Base-by-base conservation (phyloP, 2,797 vertebrate genomes). In the Carapus acus region DNA sequence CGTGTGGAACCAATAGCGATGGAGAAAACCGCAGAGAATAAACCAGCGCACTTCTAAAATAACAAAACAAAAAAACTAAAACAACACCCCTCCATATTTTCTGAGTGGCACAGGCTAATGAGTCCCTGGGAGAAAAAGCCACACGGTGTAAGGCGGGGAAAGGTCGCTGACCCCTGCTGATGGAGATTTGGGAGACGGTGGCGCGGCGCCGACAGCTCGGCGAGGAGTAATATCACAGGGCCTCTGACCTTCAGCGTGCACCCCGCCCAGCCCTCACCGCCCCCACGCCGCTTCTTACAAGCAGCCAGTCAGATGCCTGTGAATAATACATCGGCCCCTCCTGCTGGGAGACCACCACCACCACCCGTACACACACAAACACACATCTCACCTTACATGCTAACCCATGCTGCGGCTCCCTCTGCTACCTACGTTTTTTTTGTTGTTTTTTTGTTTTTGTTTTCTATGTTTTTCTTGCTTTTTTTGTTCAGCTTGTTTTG, bases 241-340 rank as follows among this genome's bases (percentile, higher is more conserved):
- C 71, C 70, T 76, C 76, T 82, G 83, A 87, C 84, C 85, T 87
- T 83, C 74, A 77, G 53, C 46, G 62, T 34, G 52, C 69, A 67
- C 69, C 53, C 51, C 34, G 2, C 34, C 6, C 8, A 4, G 8
- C 6, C 31, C 6, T 2, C 6, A 3, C 6, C 31, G 14, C 31
- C 6, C 31, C 49, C 24, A 4, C 24, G 4, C 9, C 24, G 9
- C 46, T 31, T 72, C 75, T 71, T 77, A 82, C 73, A 81, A 70
- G 64, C 66, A 47, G 53, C 73, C 69, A 65, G 67, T 70, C 62
- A 61, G 62, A 67, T 43, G 20, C 60, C 69, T 81, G 73, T 86
- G 80, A 86, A 88, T 88, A 86, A 85, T 81, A 81, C 79, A 84
- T 86, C 42, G 43, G 43, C 55, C 33, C 65, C 50, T 69, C 68